These are phyloP conservation scores for Cryptotermes secundus DNA, from an alignment of 1,140 invertebrate species.

Conservation along the genomic window DNA sequence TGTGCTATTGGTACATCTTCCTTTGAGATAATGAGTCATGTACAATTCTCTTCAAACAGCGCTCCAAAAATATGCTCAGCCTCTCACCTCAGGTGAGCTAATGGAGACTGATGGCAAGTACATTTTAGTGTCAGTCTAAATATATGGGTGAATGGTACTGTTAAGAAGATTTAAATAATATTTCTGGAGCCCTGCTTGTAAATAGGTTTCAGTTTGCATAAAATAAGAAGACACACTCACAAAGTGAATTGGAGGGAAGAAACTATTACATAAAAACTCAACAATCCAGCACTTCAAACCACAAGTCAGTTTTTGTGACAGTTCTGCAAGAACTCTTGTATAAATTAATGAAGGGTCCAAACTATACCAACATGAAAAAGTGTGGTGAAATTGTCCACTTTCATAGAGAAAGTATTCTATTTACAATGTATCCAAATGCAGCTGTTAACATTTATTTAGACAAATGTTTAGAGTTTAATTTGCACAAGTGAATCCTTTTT, in stretches of 20 bases:
- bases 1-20: background rate
- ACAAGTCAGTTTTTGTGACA: background rate
- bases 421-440: background rate
- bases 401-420: background rate
- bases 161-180: no score
- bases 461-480: background rate
- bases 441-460: background rate
- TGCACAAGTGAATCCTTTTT: background rate
- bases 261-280: background rate
- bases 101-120: no score
- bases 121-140: no score
- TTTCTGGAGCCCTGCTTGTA: background rate
- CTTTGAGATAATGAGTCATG: background rate
- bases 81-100: no score
- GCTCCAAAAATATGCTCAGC: no score
- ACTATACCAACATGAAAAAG: background rate
- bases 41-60: background rate
- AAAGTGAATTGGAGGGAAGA: background rate
- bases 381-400: conserved; percentile 2
- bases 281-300: background rate
- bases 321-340: background rate
- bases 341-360: background rate
- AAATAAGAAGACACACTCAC: background rate
- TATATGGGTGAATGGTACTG: no score
- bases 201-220: background rate